Percentiles rank a stretch among this genome's conserved stretches.
phyloP scores from a whole-genome alignment of 2,888 invertebrate genomes.

The Aporophyla nigra region DNA sequence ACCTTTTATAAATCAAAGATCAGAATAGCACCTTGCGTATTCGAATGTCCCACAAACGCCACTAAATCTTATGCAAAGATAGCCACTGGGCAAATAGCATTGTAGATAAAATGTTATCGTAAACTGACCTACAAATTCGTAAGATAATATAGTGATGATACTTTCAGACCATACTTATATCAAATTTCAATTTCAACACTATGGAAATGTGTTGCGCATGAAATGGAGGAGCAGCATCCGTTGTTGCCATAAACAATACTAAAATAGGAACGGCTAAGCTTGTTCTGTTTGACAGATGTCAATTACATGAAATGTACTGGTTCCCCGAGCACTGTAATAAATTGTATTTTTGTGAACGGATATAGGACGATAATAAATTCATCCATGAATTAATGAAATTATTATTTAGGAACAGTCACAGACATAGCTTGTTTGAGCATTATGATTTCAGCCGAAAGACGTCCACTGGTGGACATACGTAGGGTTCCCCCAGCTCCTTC shows the following conservation, averaged over 20 bases:
- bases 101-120: slow-evolving; percentile 53
- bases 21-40: slow-evolving; percentile 31
- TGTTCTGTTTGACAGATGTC: slow-evolving; percentile 85
- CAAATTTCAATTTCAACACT: slow-evolving; percentile 44
- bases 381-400: neutral
- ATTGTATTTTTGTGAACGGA: slow-evolving; percentile 35
- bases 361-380: no score
- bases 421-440: neutral
- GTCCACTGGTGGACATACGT: no score
- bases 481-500: no score
- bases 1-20: slow-evolving; percentile 64
- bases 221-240: slow-evolving; percentile 83
- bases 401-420: neutral
- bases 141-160: slow-evolving; percentile 28
- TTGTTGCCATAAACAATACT: slow-evolving; percentile 86
- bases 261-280: slow-evolving; percentile 80
- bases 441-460: no score
- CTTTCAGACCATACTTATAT: slow-evolving; percentile 34
- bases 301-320: slow-evolving; percentile 70
- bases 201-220: slow-evolving; percentile 60
- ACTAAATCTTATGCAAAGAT: slow-evolving; percentile 34
- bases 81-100: slow-evolving; percentile 28
- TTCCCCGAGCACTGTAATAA: slow-evolving; percentile 9
- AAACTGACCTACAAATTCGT: slow-evolving; percentile 54
- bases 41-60: slow-evolving; percentile 22